Conservation (phyloP, 1,140 invertebrate species). For the Drosophila micromelanica region DNA sequence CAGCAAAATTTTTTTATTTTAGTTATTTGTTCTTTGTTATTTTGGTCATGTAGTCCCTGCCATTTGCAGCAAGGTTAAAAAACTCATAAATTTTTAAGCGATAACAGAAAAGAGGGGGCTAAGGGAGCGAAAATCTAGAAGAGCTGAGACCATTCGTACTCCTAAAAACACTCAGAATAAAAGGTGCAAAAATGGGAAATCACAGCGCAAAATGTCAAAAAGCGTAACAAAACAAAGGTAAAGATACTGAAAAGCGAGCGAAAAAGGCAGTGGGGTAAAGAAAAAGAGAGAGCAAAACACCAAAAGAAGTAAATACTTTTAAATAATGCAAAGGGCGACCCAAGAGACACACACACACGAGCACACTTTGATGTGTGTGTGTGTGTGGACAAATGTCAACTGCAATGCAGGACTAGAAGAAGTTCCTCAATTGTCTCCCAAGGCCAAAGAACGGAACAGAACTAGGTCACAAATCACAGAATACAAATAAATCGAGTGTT, state of each 20-base stretch:
- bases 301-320: slow-evolving; percentile 52
- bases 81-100: slow-evolving; percentile 49
- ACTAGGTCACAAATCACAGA: slow-evolving; percentile 40
- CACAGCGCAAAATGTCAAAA: slow-evolving; percentile 46
- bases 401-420: slow-evolving; percentile 38
- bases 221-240: slow-evolving; percentile 35
- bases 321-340: slow-evolving; percentile 46
- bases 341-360: slow-evolving; percentile 19
- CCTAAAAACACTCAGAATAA: slow-evolving; percentile 47
- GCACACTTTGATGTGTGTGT: slow-evolving; percentile 10
- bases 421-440: slow-evolving; percentile 35
- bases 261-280: not conserved
- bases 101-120: slow-evolving; percentile 1
- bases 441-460: slow-evolving; percentile 38
- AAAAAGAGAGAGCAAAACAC: slow-evolving; percentile 3
- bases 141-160: slow-evolving; percentile 24
- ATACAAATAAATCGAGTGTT: slow-evolving; percentile 29
- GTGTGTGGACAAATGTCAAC: slow-evolving; percentile 55
- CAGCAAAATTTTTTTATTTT: slow-evolving; percentile 17
- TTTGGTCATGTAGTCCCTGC: slow-evolving; percentile 8
- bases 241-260: slow-evolving; percentile 1
- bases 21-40: slow-evolving; percentile 3
- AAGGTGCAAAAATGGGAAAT: slow-evolving; percentile 49
- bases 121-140: too few species aligned
- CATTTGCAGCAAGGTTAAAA: slow-evolving; percentile 51